Base-by-base conservation (phyloP, 2,888 invertebrate species). In the Drosophila paranaensis region DNA sequence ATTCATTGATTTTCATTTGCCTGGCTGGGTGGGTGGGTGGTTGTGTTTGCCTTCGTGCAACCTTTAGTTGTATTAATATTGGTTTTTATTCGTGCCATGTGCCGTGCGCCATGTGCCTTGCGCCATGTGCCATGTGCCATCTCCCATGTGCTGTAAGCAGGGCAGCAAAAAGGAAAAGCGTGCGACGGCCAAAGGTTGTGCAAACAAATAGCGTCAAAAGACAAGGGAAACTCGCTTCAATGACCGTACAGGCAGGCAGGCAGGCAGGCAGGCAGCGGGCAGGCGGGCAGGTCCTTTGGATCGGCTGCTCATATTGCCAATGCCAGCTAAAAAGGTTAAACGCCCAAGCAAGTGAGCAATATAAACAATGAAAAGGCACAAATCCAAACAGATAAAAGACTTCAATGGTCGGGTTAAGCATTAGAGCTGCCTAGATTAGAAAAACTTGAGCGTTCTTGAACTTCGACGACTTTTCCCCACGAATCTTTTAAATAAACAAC, bases 141-240 rank as follows among this genome's bases (percentile, higher is more conserved):
- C 60, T 72, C 60, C 61, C 71, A 75, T 66, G 63, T 51, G 73
- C 45, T 56, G 46, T 54, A 40, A 60, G 76, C 70, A 56, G 50
- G 61, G 64, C 74, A 81, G 61, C 77, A 27, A 46, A 53, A 45
- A 20, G 50, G 45, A 51, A 33, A 30, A 40, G 27, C 65, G 64
- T 64, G 53, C 53, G 37, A 45, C 20, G 46, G 16, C 40, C 48
- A 82, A 81, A 79, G 86, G 88, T 82, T 88, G 71, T 60, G 80
- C 88, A 82, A 82, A 85, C 88, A 88, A 88, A 87, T 81, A 76
- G 85, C 82, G 79, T 76, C 82, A 81, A 71, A 82, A 81, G 82
- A 87, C 85, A 85, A 74, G 82, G 76, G 71, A 79, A 68, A 71
- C 76, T 71, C 68, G 82, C 67, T 65, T 67, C 62, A 68, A 33